Evolutionary conservation across 37 sponge, comb jelly and placozoan genomes (phyloP).

Genomic region (Ianthella basta): DNA sequence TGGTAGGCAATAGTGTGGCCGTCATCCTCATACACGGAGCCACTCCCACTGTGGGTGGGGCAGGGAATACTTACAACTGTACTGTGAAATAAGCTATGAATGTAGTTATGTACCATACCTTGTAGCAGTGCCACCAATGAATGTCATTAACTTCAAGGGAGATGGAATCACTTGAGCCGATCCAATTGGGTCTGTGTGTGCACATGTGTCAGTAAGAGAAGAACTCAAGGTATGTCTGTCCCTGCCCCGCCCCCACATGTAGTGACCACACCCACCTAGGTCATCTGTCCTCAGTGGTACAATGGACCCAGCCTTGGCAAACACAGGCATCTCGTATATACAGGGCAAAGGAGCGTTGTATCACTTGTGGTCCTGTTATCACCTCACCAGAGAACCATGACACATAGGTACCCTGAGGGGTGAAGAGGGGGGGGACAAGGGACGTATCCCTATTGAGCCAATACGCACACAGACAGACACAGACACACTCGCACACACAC

Average conservation of each 20-base stretch:
- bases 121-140: slow-evolving; percentile 40
- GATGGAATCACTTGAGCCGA: slow-evolving; percentile 60
- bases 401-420: slow-evolving; percentile 46
- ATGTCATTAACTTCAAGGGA: slow-evolving; percentile 49
- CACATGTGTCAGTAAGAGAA: not conserved
- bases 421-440: not conserved
- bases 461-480: too few relatives aligned
- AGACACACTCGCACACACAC: too few relatives aligned
- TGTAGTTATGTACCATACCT: slow-evolving; percentile 23
- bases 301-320: slow-evolving; percentile 56
- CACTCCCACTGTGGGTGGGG: slow-evolving; percentile 17
- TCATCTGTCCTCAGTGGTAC: slow-evolving; percentile 63
- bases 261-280: slow-evolving; percentile 19
- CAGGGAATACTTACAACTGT: not conserved
- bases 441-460: too few relatives aligned
- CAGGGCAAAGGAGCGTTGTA: slow-evolving; percentile 40
- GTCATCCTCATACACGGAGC: slow-evolving; percentile 67
- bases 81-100: not conserved
- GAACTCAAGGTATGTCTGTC: too few relatives aligned
- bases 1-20: slow-evolving; percentile 50
- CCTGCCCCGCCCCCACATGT: too few relatives aligned
- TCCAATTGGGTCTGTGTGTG: slow-evolving; percentile 44
- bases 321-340: slow-evolving; percentile 71
- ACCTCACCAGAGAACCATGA: slow-evolving; percentile 57
- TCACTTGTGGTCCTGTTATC: slow-evolving; percentile 17